Conservation (phyloP, 2,113 vertebrate genomes). For the Triplophysa siluroides region DNA sequence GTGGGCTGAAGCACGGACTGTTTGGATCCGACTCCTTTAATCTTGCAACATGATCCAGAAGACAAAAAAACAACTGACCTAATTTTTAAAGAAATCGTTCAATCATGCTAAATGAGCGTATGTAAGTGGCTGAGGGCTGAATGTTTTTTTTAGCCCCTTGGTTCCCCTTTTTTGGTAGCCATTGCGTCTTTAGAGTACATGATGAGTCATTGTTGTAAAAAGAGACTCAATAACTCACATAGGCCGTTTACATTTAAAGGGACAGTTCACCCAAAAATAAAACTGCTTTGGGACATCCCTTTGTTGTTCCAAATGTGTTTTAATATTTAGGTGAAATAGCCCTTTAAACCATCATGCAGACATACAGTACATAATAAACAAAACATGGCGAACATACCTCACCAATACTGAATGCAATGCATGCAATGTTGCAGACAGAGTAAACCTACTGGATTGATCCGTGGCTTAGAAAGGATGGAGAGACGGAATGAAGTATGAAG, state of each 20-base stretch:
- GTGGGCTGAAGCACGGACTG: not conserved
- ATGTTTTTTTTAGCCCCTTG: not conserved
- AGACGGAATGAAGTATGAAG: slow-evolving; percentile 23
- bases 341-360: slow-evolving; percentile 5
- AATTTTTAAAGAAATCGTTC: slow-evolving; percentile 16
- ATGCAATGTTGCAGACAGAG: slow-evolving; percentile 23
- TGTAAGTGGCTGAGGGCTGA: not conserved
- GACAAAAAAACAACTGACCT: slow-evolving; percentile 21
- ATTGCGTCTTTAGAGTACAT: slow-evolving; percentile 16
- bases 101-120: not conserved
- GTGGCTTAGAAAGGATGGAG: slow-evolving; percentile 9
- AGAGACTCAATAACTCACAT: not conserved
- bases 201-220: slow-evolving; percentile 36
- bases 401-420: slow-evolving; percentile 9
- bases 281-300: not conserved
- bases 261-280: not conserved
- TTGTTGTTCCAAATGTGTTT: too few relatives aligned
- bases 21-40: not conserved
- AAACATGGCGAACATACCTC: not conserved
- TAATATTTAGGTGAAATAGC: not conserved
- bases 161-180: slow-evolving; percentile 44
- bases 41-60: not conserved
- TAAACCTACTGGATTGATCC: slow-evolving; percentile 37
- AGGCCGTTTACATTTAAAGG: not conserved
- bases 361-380: not conserved